Base-by-base conservation (phyloP, 2,797 vertebrate species). In the Telmatherina bonti region DNA sequence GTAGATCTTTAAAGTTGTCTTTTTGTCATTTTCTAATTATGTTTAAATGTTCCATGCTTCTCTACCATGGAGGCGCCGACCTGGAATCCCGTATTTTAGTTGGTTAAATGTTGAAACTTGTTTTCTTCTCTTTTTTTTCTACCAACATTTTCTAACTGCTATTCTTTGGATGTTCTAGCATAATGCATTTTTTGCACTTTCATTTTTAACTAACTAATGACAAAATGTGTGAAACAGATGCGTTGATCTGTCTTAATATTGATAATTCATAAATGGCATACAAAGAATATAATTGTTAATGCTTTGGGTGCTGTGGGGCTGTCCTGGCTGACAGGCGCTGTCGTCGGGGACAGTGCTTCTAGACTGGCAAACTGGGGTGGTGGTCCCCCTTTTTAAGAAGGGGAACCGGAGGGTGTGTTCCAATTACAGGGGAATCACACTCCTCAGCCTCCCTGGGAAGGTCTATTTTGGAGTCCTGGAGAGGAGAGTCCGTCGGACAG, bases 1-100 rank as follows among this genome's bases (percentile, higher is more conserved):
- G 68, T 82, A 91, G 88, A 91, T 92, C 89, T 89, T 88, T 87
- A 81, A 88, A 83, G 74, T 86, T 80, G 83, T 91, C 12, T 36
- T 70, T 69, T 70, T 85, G 70, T 5, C 4, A 33, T 33, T 72
- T 83, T 92, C 92, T 92, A 92, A 93, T 95, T 92, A 81, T 83
- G 91, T 93, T 87, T 86, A 91, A 91, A 92, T 1, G 83, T 89
- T 89, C 43, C 60, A 16, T 62, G 79, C 49, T 75, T 72, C 76
- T 67, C 78, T 47, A 12, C 70, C 70, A 75, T 80, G 43, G 20
- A 65, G 62, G 74, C 69, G 69, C 61, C 56, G 66, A 73, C 68
- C 77, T 47, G 45, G 68, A 66, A 72, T 65, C 27, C 5, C 33
- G 67, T 33, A 33, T 41, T 2, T 45, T 20, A 16, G 38, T 43